phyloP scores from a whole-genome alignment of 2,888 invertebrate species.

The Polietes domitor region DNA sequence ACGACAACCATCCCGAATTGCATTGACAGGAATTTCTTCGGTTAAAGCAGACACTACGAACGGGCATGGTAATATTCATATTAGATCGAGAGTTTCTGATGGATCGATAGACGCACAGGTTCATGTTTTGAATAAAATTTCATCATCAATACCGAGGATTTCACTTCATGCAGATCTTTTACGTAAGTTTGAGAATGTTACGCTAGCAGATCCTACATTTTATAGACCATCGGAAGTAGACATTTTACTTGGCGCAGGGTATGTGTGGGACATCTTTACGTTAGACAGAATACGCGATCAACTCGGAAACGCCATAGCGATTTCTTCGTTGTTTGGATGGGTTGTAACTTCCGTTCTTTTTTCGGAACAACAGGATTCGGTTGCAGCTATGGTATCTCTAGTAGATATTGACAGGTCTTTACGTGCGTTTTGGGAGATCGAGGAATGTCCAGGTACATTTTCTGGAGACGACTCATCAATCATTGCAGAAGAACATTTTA shows the following conservation, averaged over 20 bases:
- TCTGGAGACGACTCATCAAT: neutral
- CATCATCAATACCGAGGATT: neutral
- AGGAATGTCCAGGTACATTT: neutral
- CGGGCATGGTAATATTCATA: neutral
- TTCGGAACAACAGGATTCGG: neutral
- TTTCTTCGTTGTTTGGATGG: slow-evolving; percentile 35
- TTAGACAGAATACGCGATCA: neutral
- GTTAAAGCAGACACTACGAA: slow-evolving; percentile 13
- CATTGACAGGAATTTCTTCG: slow-evolving; percentile 35
- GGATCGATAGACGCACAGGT: neutral
- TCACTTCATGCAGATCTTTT: neutral
- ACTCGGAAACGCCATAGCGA: neutral
- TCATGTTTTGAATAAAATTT: slow-evolving; percentile 7
- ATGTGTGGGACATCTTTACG: slow-evolving; percentile 6
- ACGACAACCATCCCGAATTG: neutral
- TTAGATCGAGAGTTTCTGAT: neutral
- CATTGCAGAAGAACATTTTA: slow-evolving; percentile 36
- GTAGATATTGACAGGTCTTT: slow-evolving; percentile 30
- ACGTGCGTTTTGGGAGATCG: slow-evolving; percentile 39
- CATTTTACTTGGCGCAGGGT: slow-evolving; percentile 16
- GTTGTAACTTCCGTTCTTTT: slow-evolving; percentile 21
- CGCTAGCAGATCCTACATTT: neutral
- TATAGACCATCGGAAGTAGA: neutral
- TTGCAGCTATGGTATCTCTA: neutral
- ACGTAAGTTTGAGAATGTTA: neutral